Evolutionary conservation across 1,140 invertebrate genomes (phyloP).

Genomic region (Halictus rubicundus): DNA sequence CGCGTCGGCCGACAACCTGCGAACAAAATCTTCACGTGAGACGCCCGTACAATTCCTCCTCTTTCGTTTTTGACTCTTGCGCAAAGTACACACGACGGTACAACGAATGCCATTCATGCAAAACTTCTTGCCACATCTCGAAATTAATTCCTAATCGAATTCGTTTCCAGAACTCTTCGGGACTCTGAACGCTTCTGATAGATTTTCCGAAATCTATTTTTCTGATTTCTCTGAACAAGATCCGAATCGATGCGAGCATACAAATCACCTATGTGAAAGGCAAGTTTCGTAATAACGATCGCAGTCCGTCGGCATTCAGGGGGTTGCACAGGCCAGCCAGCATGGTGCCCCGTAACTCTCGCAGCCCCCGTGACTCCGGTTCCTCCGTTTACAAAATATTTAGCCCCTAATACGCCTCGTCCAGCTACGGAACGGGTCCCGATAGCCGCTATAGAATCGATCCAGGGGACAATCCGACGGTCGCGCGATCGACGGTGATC

Average conservation of each 20-base stretch:
- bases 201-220: no score
- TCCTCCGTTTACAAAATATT: conserved; percentile 58
- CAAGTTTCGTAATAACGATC: no score
- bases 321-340: no score
- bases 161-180: background rate
- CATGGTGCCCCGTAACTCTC: conserved; percentile 30
- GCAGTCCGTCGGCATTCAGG: no score
- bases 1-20: no score
- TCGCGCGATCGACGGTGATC: conserved; percentile 51
- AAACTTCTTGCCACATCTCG: no score
- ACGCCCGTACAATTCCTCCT: background rate
- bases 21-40: no score
- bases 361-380: conserved; percentile 48
- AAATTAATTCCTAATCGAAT: no score
- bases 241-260: background rate
- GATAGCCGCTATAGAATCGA: background rate
- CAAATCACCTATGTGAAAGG: no score
- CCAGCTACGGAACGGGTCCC: background rate
- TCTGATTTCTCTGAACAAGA: background rate
- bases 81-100: no score
- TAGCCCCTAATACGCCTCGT: conserved; percentile 52
- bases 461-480: background rate
- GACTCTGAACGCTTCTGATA: no score
- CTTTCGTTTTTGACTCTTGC: background rate
- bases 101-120: no score